Evolutionary conservation across 30 jellyfish, hydroid and myxozoan species (phyloP), one percentile per base, ranked within the genome.

Genomic region (Catostylus mosaicus): DNA sequence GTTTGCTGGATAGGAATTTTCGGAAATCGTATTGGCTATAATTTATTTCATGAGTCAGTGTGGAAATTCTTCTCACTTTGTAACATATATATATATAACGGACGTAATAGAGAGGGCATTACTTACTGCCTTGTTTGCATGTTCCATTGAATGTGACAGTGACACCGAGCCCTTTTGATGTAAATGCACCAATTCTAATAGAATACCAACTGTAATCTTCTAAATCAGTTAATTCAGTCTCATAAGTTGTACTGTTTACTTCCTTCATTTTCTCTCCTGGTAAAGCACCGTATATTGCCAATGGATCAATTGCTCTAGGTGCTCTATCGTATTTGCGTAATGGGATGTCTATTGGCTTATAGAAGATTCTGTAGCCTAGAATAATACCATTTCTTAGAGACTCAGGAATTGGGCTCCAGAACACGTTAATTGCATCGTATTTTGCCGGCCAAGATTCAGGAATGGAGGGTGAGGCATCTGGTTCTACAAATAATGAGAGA

Each of bases 331-430:
- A 43, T 63, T 64, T 63, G 23, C 46, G 89, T 30, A 79, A n/a
- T 22, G 82, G 59, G 20, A 34, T 57, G 31, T 79, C 67, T 20
- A 79, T 30, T 62, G 82, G 89, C 50, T 79, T 79, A 68, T 63
- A 79, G 62, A 79, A 79, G 27, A 79, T 45, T 60, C 89, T 62
- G 76, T 79, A 79, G 48, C 89, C 82, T 35, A 60, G 56, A 12
- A 79, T 79, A n/a, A 63, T 64, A 31, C 89, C 89, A 48, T 65
- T 79, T 40, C 89, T 45, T 19, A 40, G 20, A 29, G 89, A 79
- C 54, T 79, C 82, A 12, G 89, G 89, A 35, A 79, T 62, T 19
- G 75, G 75, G 22, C 82, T 79, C 89, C 89, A 79, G 80, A 20
- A 79, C 16, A 79, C 65, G 20, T 45, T 64, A 54, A 79, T 63